Base-by-base conservation (phyloP, 1,140 invertebrate species). In the Wiebesia pumilae region DNA sequence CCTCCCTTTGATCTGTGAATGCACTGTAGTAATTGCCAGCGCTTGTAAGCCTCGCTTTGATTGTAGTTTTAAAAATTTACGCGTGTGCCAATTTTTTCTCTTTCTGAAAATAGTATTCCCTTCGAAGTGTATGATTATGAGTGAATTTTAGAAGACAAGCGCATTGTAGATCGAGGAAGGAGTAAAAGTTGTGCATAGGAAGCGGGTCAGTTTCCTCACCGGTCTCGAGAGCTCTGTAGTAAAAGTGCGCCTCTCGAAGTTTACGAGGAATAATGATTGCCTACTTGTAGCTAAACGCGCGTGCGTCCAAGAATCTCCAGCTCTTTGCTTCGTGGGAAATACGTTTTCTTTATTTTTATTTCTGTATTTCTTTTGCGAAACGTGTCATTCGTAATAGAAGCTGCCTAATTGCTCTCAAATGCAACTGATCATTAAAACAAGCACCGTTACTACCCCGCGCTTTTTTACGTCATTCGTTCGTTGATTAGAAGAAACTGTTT, bases 211-310 rank as follows among this genome's bases (percentile, higher is more conserved):
- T 40, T 40, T 81, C 69, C 79, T 78, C 69, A 12, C 38, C 24
- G 35, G 83, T 6, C 38, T 67, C 83, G 75, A 30, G 51, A 67
- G 69, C 58, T 35, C 77, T 30, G 75, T 47, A 87, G 86, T 87
- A 83, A 83, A 83, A 87, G 73, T 87, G 77, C 81, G 73, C 75
- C 77, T 87, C 86, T 82, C 30, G 67, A 80, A 80, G 33, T 87
- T 87, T 87, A 87, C 81, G 86, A 87, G 86, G 81, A 87, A 87
- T 87, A 87, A 87, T 83, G 81, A 83, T 83, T 83, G 81, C 86
- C 81, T 87, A 83, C 86, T 87, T 87, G 86, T 82, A 86, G 85
- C 81, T 78, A 69, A 40, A 33, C 77, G 58, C 79, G 80, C 38
- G 69, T n/a, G 77, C 43, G 43, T 35, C 73, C 69, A 43, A 47